Evolutionary conservation across 2,888 invertebrate genomes (phyloP).

Genomic region (Eupithecia tripunctaria): DNA sequence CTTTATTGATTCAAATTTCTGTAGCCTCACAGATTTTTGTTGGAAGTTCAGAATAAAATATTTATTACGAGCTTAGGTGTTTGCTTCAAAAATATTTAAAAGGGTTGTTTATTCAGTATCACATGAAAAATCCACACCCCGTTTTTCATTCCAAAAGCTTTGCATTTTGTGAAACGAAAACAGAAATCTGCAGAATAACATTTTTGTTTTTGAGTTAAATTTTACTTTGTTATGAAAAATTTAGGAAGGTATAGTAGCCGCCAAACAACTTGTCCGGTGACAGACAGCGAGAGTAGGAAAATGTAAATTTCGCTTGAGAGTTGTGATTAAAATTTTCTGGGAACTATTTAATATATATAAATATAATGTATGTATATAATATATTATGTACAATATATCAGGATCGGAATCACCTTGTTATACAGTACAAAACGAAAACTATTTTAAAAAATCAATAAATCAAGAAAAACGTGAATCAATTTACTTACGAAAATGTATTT

Average conservation of each 20-base stretch:
- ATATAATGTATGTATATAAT: too few species aligned
- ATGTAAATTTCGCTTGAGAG: background rate
- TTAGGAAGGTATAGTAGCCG: background rate
- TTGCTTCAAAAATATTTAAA: slow-evolving; percentile 1
- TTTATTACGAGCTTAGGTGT: background rate
- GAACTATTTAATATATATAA: background rate
- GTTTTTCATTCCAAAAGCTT: background rate
- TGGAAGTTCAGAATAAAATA: background rate
- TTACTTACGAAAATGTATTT: too few species aligned
- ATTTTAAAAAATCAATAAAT: too few species aligned
- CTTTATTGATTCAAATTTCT: background rate
- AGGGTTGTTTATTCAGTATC: slow-evolving; percentile 4
- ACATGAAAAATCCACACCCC: background rate
- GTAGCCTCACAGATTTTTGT: background rate
- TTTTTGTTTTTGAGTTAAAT: slow-evolving; percentile 1
- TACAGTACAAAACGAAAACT: too few species aligned
- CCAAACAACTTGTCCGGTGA: too few species aligned
- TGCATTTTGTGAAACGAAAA: slow-evolving; percentile 13
- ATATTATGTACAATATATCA: too few species aligned
- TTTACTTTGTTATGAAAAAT: background rate
- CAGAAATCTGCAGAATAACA: background rate
- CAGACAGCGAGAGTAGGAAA: too few species aligned
- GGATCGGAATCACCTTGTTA: too few species aligned
- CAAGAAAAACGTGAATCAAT: too few species aligned
- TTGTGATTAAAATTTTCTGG: background rate